phyloP scores from a whole-genome alignment of 2,113 vertebrate genomes.

The Apodemus speciosus region DNA sequence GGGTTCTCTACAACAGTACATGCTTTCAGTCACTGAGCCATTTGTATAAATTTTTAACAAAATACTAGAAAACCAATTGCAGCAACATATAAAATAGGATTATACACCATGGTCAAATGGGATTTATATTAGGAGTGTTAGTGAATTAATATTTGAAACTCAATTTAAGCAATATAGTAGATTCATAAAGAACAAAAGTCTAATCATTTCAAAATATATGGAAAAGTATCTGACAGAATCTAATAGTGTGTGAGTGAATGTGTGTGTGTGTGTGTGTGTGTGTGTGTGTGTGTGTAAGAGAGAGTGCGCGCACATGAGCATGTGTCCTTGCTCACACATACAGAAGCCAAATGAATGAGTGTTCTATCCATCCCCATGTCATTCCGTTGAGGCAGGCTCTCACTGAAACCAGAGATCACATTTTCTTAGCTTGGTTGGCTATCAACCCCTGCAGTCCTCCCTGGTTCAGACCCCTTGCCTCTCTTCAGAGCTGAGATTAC shows the following conservation, averaged over 20 bases:
- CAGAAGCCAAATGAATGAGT: not conserved
- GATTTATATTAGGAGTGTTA: conserved; percentile 6
- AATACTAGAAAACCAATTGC: conserved; percentile 25
- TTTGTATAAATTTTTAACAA: conserved; percentile 38
- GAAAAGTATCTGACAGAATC: not conserved
- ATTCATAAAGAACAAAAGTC: conserved; percentile 28
- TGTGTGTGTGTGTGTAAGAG: not conserved
- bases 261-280: not conserved
- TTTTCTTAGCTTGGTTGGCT: not conserved
- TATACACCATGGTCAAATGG: not conserved
- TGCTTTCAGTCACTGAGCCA: not conserved
- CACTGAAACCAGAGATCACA: not conserved
- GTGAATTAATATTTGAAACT: conserved; percentile 50
- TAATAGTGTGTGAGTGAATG: not conserved
- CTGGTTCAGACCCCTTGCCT: not conserved
- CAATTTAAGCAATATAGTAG: conserved; percentile 7
- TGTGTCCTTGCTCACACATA: too few relatives aligned
- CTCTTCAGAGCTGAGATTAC: not conserved
- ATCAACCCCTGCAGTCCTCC: too few relatives aligned
- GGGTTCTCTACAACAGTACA: not conserved
- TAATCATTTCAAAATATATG: not conserved
- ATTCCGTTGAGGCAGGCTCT: not conserved
- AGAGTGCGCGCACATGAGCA: too few relatives aligned
- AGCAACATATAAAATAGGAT: conserved; percentile 26
- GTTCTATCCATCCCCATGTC: not conserved